Percentiles rank a stretch among this genome's conserved stretches.
Conservation (phyloP, 2,888 invertebrate genomes). For the Pseudolycoriella hygida region DNA sequence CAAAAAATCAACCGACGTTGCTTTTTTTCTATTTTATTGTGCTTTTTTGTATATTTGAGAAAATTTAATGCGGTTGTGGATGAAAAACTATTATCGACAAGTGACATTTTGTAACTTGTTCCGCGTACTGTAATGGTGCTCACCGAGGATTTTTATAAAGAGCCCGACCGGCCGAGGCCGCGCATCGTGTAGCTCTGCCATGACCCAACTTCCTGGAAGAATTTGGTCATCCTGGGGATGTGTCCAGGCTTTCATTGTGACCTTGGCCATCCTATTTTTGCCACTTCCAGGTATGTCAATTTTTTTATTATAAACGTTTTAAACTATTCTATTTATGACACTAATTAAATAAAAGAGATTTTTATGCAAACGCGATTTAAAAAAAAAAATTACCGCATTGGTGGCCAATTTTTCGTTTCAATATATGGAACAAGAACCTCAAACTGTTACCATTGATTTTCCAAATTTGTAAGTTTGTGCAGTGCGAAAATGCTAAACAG, state of each 20-base stretch:
- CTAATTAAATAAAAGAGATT: too few species aligned
- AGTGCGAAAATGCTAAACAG: neutral
- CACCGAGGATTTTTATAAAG: constrained; percentile 12
- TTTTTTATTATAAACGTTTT: too few species aligned
- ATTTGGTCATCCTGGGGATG: constrained; percentile 14
- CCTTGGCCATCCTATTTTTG: constrained; percentile 13
- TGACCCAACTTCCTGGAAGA: constrained; percentile 12
- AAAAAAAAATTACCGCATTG: too few species aligned
- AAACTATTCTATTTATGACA: too few species aligned
- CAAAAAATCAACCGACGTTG: neutral
- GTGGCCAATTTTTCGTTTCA: too few species aligned
- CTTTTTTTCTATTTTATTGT: neutral
- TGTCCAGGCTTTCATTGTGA: constrained; percentile 13
- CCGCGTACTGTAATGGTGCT: constrained; percentile 13
- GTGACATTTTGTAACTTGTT: constrained; percentile 2
- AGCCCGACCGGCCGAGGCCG: constrained; percentile 14
- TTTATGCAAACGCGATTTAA: too few species aligned
- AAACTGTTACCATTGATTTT: neutral
- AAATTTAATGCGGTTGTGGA: neutral
- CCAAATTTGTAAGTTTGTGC: neutral
- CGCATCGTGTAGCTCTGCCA: constrained; percentile 14
- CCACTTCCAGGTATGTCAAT: constrained; percentile 10
- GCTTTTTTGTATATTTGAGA: neutral
- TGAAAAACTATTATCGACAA: neutral
- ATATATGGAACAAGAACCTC: too few species aligned